phyloP scores from a whole-genome alignment of 2,888 invertebrate genomes.

The Hirtodrosophila trivittata region DNA sequence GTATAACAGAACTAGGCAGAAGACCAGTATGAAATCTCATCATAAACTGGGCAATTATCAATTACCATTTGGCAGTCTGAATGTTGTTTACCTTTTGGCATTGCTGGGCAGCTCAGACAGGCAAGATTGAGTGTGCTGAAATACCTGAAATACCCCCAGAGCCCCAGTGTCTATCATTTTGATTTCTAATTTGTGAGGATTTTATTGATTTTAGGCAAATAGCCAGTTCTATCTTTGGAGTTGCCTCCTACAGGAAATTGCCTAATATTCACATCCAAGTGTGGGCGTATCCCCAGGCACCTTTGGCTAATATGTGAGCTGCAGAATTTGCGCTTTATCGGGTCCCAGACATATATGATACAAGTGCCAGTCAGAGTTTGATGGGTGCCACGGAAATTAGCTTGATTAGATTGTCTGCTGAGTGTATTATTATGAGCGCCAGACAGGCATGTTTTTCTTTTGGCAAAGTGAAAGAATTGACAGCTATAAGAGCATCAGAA shows the following conservation, averaged over 20 bases:
- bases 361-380: conserved; percentile 6
- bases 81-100: neutral
- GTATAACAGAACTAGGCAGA: too few relatives aligned
- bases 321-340: conserved; percentile 4
- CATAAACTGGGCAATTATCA: conserved; percentile 54
- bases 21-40: too few relatives aligned
- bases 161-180: neutral
- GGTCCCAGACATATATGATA: conserved; percentile 6
- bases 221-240: neutral
- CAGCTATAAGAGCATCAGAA: neutral
- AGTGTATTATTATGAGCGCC: conserved; percentile 12
- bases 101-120: conserved; percentile 3
- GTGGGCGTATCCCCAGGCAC: neutral
- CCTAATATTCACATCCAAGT: conserved; percentile 29
- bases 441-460: conserved; percentile 20
- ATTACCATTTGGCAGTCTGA: conserved; percentile 33
- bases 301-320: conserved; percentile 16
- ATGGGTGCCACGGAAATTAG: conserved; percentile 41
- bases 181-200: conserved; percentile 1
- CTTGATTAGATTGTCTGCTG: conserved; percentile 46
- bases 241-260: conserved; percentile 30
- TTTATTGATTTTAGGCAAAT: conserved; percentile 29
- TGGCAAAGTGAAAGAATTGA: conserved; percentile 6
- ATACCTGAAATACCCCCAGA: neutral
- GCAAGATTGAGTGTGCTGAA: neutral